Conservation (phyloP, 2,113 vertebrate species). For the Rhea americana region DNA sequence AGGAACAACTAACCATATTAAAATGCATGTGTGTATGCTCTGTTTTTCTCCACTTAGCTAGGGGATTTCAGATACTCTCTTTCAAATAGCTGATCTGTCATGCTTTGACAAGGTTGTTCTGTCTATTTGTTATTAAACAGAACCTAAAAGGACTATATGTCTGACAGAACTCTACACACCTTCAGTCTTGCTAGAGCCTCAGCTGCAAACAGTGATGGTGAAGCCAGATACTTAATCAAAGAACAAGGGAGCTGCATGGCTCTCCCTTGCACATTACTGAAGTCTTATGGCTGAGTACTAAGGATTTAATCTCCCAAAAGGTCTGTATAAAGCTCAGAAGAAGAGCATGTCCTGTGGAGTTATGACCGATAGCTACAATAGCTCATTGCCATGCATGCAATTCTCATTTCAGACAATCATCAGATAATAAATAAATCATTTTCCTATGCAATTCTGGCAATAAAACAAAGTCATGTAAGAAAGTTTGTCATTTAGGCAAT, state of each 20-base stretch:
- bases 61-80: not conserved
- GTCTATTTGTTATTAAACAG: not conserved
- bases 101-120: not conserved
- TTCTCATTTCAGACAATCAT: not conserved
- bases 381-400: not conserved
- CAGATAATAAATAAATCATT: not conserved
- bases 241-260: not conserved
- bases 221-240: not conserved
- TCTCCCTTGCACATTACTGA: not conserved
- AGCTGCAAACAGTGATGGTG: not conserved
- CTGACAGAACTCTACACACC: accelerated
- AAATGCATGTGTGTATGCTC: not conserved
- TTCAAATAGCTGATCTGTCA: not conserved
- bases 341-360: not conserved
- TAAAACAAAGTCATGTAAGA: not conserved
- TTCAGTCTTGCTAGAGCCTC: not conserved
- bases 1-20: not conserved
- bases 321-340: not conserved
- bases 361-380: not conserved
- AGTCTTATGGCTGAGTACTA: not conserved
- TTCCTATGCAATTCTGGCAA: not conserved
- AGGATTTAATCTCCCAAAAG: not conserved
- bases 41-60: not conserved
- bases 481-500: conserved; percentile 5
- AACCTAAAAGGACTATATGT: not conserved